Evolutionary conservation across 1,140 invertebrate genomes (phyloP), one percentile per base, ranked within the genome.

Genomic region (Drosophila auraria): DNA sequence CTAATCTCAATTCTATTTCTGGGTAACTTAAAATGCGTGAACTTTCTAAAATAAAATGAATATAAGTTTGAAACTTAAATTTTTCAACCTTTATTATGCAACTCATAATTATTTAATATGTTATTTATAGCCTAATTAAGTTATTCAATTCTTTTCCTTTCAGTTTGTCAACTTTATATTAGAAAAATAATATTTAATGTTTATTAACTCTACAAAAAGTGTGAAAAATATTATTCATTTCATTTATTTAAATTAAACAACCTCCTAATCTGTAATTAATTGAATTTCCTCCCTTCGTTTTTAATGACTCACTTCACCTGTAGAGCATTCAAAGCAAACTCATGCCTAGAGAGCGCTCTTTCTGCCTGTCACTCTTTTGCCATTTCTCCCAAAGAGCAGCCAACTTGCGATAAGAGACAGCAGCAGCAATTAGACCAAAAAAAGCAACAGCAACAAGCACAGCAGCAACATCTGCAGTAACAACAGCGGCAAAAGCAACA

Each of bases 301-400:
- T 50, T 12, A 20, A 23, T 25, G 17, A 59, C 40, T 58, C 14
- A n/a, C 17, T 54, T 15, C 9, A 49, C 40, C 50, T 40, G 40
- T 69, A 71, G 42, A 71, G 63, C 51, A 68, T 68, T 49, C 17
- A 2, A 47, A 45, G 27, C 23, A 6, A 27, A 15, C 12, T 45
- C n/a, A 23, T 51, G 33, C 33, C 14, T 25, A 5, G n/a, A 14
- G n/a, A 8, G 5, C 20, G 57, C 50, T 54, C 53, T 57, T 11
- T 49, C 4, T 54, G 20, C 38, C 36, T 61, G 27, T 45, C 40
- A 40, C 56, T 56, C 54, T 73, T 73, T 38, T 40, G 44, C 12
- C 62, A 78, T 57, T 64, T 83, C 57, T 45, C 80, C 57, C 75
- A 49, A 60, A 74, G 49, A 74, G 70, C 49, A 54, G 47, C 45